Percentiles rank a stretch among this genome's conserved stretches.
Evolutionary conservation across 2,113 vertebrate genomes (phyloP).

Genomic region (Brachirus orientalis): DNA sequence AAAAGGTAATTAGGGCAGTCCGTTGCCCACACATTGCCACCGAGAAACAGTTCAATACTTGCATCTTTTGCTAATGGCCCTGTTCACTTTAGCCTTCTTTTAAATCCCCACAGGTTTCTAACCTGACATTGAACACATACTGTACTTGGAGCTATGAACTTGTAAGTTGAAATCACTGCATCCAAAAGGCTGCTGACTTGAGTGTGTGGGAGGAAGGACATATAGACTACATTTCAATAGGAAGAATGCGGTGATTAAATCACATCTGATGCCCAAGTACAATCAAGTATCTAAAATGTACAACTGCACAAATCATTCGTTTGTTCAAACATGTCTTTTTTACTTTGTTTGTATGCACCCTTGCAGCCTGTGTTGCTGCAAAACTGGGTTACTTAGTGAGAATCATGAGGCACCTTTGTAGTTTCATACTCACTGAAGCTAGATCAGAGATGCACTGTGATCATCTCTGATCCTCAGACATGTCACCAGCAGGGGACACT

Average conservation of each 20-base stretch:
- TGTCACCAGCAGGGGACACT: constrained; percentile 78
- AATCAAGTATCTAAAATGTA: neutral
- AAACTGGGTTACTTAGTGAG: too few relatives aligned
- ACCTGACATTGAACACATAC: neutral
- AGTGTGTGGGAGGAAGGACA: constrained; percentile 31
- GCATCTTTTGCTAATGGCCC: too few relatives aligned
- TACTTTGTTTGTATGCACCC: neutral
- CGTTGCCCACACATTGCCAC: neutral
- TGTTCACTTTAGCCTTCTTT: too few relatives aligned
- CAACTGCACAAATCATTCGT: too few relatives aligned
- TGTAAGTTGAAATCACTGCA: constrained; percentile 13
- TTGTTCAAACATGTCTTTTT: too few relatives aligned
- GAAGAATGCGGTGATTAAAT: constrained; percentile 25
- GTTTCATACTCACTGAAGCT: neutral
- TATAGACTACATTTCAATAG: neutral
- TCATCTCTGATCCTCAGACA: constrained; percentile 4
- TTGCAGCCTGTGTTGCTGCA: neutral
- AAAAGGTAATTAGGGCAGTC: neutral
- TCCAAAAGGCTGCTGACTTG: constrained; percentile 40
- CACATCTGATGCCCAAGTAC: constrained; percentile 10
- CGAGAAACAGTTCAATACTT: neutral
- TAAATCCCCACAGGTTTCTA: too few relatives aligned
- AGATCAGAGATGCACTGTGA: neutral
- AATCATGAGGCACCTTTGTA: too few relatives aligned
- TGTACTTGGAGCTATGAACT: constrained; percentile 3